These are phyloP conservation scores for Chiloscyllium plagiosum DNA, from an alignment of 2,113 vertebrate species.

Conservation along the genomic window DNA sequence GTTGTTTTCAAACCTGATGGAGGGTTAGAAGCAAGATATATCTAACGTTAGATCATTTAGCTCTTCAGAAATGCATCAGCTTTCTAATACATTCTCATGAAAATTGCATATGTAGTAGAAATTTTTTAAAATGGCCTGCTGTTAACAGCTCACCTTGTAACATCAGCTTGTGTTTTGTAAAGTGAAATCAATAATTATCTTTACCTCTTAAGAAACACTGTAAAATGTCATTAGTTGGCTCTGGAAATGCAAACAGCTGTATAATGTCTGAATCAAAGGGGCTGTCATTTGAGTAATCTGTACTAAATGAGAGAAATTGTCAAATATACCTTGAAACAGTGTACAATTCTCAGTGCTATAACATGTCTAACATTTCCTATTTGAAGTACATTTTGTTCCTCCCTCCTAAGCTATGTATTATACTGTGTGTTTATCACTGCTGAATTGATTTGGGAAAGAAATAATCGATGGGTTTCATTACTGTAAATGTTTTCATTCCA, in stretches of 20 bases:
- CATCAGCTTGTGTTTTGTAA: background rate
- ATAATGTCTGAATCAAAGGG: background rate
- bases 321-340: too few species aligned
- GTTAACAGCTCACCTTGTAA: background rate
- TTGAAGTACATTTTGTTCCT: background rate
- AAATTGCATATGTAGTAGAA: background rate
- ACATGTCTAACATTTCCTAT: background rate
- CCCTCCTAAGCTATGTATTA: too few species aligned
- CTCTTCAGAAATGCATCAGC: background rate
- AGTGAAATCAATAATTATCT: background rate
- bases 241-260: background rate
- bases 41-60: background rate
- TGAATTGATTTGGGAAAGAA: background rate
- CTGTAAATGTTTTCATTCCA: slow-evolving; percentile 1
- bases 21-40: background rate
- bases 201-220: background rate
- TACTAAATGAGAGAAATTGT: background rate
- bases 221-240: background rate
- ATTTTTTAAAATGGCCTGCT: background rate
- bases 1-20: background rate
- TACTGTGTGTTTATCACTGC: background rate
- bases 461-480: background rate
- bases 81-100: background rate
- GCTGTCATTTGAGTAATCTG: background rate
- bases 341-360: background rate